phyloP scores from a whole-genome alignment of 2,888 invertebrate genomes.

The Eupithecia abbreviata region DNA sequence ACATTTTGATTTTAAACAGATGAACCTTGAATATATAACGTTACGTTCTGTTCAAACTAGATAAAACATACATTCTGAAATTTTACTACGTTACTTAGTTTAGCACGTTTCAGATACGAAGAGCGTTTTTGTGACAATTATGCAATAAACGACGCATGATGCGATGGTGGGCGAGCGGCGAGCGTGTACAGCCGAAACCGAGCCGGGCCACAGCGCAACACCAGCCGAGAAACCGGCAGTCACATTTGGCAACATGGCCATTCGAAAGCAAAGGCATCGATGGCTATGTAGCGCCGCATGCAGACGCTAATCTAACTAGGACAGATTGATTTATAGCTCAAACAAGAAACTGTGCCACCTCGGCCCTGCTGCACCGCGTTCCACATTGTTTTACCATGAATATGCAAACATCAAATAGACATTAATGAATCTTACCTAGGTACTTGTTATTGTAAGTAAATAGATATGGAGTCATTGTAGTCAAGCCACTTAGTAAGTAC shows the following conservation, averaged over 20 bases:
- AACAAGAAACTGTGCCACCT: constrained; percentile 80
- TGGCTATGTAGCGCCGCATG: constrained; percentile 63
- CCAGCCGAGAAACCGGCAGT: constrained; percentile 56
- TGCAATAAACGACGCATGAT: constrained; percentile 36
- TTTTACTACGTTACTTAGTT: constrained; percentile 57
- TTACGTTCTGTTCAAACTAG: constrained; percentile 6
- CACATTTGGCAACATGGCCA: constrained; percentile 70
- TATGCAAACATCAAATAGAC: constrained; percentile 63
- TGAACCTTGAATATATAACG: constrained; percentile 42
- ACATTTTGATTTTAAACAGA: background rate
- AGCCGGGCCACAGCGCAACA: constrained; percentile 50
- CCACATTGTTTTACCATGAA: constrained; percentile 76
- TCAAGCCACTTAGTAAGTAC: background rate
- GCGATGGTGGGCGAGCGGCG: constrained; percentile 45
- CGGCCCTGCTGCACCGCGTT: constrained; percentile 73
- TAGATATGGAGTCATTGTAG: constrained; percentile 27
- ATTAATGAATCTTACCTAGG: constrained; percentile 39
- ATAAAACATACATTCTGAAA: constrained; percentile 56
- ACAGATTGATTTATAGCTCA: constrained; percentile 78
- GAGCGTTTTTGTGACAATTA: constrained; percentile 52
- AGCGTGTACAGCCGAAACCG: constrained; percentile 46
- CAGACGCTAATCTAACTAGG: constrained; percentile 77
- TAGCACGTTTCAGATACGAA: constrained; percentile 71
- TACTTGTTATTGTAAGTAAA: constrained; percentile 33
- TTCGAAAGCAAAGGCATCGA: constrained; percentile 75